Evolutionary conservation across 2,113 vertebrate species (phyloP), one percentile per base, ranked within the genome.

Genomic region (Rhynchomys soricoides): DNA sequence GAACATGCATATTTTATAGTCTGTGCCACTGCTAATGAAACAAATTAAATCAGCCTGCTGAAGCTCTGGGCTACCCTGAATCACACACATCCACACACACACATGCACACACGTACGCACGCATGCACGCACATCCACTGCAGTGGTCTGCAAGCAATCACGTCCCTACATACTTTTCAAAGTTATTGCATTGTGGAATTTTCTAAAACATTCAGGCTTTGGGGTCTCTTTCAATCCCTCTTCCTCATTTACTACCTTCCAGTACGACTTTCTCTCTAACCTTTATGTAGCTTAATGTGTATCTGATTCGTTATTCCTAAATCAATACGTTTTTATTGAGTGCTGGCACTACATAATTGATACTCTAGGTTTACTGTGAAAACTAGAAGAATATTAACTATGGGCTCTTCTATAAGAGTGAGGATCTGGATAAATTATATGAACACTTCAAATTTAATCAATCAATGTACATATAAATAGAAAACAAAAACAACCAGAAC

Each of bases 1-100:
- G 93, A 96, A 85, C 74, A 95, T 97, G 87, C 96, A 97, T 97
- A 96, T 96, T 95, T 97, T 94, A 97, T 94, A 78, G 34, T 89
- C 73, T 95, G 21, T 91, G 68, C 85, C 73, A 91, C n/a, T 78
- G 68, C 81, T 94, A 95, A 95, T 3, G 21, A 90, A 6, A 92
- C 95, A 90, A 96, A 90, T 97, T 96, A 89, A 96, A 94, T 92
- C 85, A 93, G 81, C 75, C 68, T 88, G 34, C 68, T 13, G 0
- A 29, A 59, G 55, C 24, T 92, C 92, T 95, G 52, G 57, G 57
- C 75, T 86, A 22, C n/a, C 37, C 11, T 57, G 48, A 57, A 15
- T 11, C 40, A 26, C 21, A 43, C 40, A 26, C 40, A 24, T 12
- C 22, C 43, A 45, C 71, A 45, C 73, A 48, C 17, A 37, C 66